These are phyloP conservation scores for Drosophila conformis DNA, from an alignment of 2,888 invertebrate species.

Conservation along the genomic window DNA sequence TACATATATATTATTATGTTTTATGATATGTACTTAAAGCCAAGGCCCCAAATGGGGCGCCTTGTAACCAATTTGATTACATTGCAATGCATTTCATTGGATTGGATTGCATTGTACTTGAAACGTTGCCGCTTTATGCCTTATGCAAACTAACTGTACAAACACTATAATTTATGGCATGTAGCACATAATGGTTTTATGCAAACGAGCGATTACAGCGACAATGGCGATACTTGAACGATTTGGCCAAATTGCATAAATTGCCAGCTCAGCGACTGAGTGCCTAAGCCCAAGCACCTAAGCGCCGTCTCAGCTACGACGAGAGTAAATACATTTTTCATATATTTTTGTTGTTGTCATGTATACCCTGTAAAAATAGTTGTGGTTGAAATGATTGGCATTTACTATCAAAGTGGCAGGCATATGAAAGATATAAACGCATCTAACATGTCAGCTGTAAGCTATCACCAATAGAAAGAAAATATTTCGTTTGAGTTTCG, in stretches of 20 bases:
- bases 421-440: background rate
- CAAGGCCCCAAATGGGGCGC: constrained; percentile 34
- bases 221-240: constrained; percentile 69
- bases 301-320: constrained; percentile 45
- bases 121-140: constrained; percentile 68
- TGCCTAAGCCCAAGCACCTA: constrained; percentile 39
- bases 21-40: constrained; percentile 47
- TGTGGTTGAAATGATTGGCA: background rate
- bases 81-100: constrained; percentile 38
- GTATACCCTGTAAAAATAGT: background rate
- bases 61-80: constrained; percentile 52
- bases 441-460: background rate
- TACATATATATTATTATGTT: constrained; percentile 29
- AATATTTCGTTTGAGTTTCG: background rate
- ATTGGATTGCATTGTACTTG: constrained; percentile 52
- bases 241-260: constrained; percentile 73
- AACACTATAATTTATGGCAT: constrained; percentile 77
- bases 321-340: constrained; percentile 36
- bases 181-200: constrained; percentile 78
- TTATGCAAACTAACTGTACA: constrained; percentile 76
- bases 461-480: background rate
- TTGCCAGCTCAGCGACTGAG: constrained; percentile 39
- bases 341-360: background rate
- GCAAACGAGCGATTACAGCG: constrained; percentile 70
- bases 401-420: background rate